phyloP scores from a whole-genome alignment of 1,140 invertebrate genomes.

The Camponotus vicinus region DNA sequence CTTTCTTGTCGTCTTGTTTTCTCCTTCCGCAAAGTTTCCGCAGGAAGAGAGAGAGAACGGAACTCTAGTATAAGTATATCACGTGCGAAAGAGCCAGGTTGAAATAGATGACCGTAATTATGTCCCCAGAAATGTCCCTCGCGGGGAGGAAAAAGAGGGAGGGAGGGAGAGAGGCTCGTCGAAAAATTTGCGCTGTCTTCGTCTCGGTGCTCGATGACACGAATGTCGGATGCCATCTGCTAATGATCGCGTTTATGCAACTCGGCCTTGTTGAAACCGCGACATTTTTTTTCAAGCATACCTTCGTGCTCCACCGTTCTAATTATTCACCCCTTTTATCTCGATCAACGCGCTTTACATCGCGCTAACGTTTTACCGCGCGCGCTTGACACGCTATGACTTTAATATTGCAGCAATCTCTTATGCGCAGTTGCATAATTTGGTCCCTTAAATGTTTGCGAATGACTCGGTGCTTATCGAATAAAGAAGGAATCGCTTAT shows the following conservation, averaged over 20 bases:
- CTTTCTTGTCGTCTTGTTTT: slow-evolving; percentile 1
- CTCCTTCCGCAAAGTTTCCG: slow-evolving; percentile 7
- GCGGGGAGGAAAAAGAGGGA: not conserved
- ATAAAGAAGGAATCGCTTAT: not conserved
- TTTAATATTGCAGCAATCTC: slow-evolving; percentile 3
- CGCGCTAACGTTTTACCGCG: slow-evolving; percentile 6
- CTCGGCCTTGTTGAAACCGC: slow-evolving; percentile 24
- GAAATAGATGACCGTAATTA: slow-evolving; percentile 18
- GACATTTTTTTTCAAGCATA: slow-evolving; percentile 1
- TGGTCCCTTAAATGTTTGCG: not conserved
- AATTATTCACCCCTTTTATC: slow-evolving; percentile 47
- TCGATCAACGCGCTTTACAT: slow-evolving; percentile 2
- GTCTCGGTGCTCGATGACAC: not conserved
- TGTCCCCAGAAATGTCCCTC: not conserved
- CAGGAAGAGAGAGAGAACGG: slow-evolving; percentile 5
- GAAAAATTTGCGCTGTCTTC: not conserved
- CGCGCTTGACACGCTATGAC: slow-evolving; percentile 21
- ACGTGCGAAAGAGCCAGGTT: not conserved
- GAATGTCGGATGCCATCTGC: slow-evolving; percentile 10
- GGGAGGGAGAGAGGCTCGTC: not conserved
- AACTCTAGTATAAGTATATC: slow-evolving; percentile 37
- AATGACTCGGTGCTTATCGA: not conserved
- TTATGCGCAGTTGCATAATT: slow-evolving; percentile 3
- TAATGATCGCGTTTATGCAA: slow-evolving; percentile 52
- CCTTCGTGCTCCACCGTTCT: not conserved